These are phyloP conservation scores for Prionailurus viverrinus DNA, from an alignment of 2,113 vertebrate genomes.

Conservation along the genomic window DNA sequence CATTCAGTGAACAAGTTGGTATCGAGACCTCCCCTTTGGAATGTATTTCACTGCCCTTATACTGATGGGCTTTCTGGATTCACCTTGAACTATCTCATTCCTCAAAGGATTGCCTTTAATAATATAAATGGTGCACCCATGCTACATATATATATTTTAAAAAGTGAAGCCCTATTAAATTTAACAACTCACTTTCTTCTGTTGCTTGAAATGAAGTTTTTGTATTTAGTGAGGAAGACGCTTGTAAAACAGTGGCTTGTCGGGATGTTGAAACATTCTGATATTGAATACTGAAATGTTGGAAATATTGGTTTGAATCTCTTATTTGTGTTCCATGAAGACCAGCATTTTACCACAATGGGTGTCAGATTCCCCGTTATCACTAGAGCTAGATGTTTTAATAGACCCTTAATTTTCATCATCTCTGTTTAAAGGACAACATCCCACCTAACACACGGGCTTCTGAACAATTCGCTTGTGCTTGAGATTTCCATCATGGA, in stretches of 20 bases:
- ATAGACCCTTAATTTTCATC: not conserved
- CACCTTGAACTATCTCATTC: not conserved
- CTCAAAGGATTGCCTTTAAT: slow-evolving; percentile 15
- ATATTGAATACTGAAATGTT: not conserved
- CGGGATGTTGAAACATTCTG: not conserved
- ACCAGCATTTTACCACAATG: not conserved
- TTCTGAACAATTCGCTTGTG: not conserved
- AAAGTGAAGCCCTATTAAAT: not conserved
- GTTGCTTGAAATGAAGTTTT: slow-evolving; percentile 24
- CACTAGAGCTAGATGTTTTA: not conserved
- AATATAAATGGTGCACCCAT: not conserved
- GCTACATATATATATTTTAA: not conserved
- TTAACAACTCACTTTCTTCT: not conserved
- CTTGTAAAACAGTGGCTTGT: slow-evolving; percentile 1
- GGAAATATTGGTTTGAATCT: not conserved
- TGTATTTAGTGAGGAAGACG: not conserved
- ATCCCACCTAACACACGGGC: fast-evolving
- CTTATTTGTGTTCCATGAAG: not conserved
- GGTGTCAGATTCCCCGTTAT: not conserved
- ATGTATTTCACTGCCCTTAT: not conserved
- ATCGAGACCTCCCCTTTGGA: not conserved
- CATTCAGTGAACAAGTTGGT: not conserved
- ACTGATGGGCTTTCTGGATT: not conserved
- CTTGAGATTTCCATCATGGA: not conserved
- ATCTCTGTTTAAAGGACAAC: not conserved